Conservation (phyloP, 2,797 vertebrate species). For the Aldrovandia affinis region DNA sequence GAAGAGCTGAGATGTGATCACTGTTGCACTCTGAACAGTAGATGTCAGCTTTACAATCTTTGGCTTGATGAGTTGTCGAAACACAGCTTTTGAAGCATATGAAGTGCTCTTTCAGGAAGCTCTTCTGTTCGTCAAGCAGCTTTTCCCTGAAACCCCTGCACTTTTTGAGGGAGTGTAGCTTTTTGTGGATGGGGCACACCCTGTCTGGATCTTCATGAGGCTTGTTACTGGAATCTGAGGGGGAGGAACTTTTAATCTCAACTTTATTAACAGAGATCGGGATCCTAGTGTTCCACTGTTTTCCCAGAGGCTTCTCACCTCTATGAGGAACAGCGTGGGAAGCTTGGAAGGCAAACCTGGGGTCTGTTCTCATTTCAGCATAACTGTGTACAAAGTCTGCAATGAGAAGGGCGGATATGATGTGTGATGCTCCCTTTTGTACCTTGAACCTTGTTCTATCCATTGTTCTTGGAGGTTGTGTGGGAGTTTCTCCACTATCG, state of each 20-base stretch:
- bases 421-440: too few relatives aligned
- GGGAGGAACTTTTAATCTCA: background rate
- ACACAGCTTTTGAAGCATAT: slow-evolving; percentile 21
- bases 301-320: background rate
- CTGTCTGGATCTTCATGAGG: too few relatives aligned
- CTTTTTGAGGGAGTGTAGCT: slow-evolving; percentile 1
- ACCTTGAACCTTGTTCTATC: slow-evolving; percentile 22
- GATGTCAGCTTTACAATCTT: background rate
- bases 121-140: background rate
- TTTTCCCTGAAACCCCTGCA: slow-evolving; percentile 19
- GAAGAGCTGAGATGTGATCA: slow-evolving; percentile 11
- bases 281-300: background rate
- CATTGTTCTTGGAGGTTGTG: slow-evolving; percentile 27
- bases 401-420: too few relatives aligned
- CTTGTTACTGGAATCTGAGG: too few relatives aligned
- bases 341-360: slow-evolving; percentile 24
- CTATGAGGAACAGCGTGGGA: background rate
- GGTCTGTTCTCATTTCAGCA: slow-evolving; percentile 37
- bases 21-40: too few relatives aligned
- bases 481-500: too few relatives aligned
- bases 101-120: slow-evolving; percentile 1
- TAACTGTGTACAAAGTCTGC: slow-evolving; percentile 28
- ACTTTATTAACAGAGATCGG: background rate
- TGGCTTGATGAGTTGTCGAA: background rate
- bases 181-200: background rate